Evolutionary conservation across 1,140 invertebrate genomes (phyloP).

Genomic region (Drosophila melanica): DNA sequence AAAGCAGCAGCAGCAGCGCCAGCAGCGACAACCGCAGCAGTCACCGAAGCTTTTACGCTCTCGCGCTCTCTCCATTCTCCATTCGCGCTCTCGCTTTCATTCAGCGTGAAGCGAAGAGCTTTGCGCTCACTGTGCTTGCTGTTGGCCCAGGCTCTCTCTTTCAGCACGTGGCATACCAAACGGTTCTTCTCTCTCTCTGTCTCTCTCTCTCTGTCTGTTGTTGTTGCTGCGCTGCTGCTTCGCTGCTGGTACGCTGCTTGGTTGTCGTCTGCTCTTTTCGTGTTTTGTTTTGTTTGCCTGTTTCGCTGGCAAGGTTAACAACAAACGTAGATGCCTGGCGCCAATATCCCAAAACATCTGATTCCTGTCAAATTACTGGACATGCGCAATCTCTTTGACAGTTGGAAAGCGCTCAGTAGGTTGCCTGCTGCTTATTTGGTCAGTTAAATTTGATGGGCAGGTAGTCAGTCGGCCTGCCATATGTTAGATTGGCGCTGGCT

Average conservation of each 20-base stretch:
- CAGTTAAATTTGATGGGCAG: slow-evolving; percentile 1
- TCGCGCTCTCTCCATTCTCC: slow-evolving; percentile 7
- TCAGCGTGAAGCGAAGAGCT: slow-evolving; percentile 35
- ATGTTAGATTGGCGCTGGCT: background rate
- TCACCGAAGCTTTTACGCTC: slow-evolving; percentile 47
- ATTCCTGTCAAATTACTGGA: slow-evolving; percentile 68
- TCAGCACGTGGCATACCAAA: too few relatives aligned
- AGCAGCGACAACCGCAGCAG: slow-evolving; percentile 9
- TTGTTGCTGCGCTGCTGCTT: background rate
- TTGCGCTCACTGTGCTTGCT: slow-evolving; percentile 22
- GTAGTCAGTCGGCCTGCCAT: background rate
- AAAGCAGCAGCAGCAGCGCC: slow-evolving; percentile 48
- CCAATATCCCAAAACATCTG: slow-evolving; percentile 78
- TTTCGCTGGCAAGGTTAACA: slow-evolving; percentile 78
- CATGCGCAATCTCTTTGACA: slow-evolving; percentile 59
- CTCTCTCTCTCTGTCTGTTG: too few relatives aligned
- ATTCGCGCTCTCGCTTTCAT: slow-evolving; percentile 33
- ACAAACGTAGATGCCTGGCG: slow-evolving; percentile 68
- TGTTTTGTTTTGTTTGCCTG: slow-evolving; percentile 77
- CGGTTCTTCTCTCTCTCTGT: background rate
- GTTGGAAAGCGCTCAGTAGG: slow-evolving; percentile 22
- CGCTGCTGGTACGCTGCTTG: slow-evolving; percentile 1
- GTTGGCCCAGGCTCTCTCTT: slow-evolving; percentile 48
- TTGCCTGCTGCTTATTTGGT: slow-evolving; percentile 6
- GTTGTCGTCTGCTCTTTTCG: slow-evolving; percentile 30